phyloP scores from a whole-genome alignment of 2,113 vertebrate genomes.

The Chaetops frenatus region DNA sequence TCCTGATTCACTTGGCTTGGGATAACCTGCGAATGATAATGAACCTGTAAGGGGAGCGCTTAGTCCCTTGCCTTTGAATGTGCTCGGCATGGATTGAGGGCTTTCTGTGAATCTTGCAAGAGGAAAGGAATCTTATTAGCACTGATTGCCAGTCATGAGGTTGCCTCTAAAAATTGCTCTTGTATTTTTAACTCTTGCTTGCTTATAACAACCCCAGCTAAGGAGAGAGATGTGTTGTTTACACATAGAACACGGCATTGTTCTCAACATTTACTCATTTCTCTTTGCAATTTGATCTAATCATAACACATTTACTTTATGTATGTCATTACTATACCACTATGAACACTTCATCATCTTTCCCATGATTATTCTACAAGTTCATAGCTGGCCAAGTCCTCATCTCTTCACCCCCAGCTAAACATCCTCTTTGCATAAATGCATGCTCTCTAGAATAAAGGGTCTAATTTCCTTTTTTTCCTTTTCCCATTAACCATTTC shows the following conservation, averaged over 20 bases:
- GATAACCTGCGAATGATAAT: constrained; percentile 99
- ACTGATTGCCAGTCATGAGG: constrained; percentile 85
- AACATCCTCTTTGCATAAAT: constrained; percentile 52
- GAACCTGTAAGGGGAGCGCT: constrained; percentile 84
- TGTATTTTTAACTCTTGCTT: constrained; percentile 77
- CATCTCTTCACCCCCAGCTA: constrained; percentile 44
- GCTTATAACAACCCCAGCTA: constrained; percentile 28
- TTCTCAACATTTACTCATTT: constrained; percentile 33
- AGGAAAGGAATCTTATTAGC: constrained; percentile 89
- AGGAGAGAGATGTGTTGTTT: constrained; percentile 15
- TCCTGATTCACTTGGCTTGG: constrained; percentile 94
- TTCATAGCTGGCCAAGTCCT: constrained; percentile 45
- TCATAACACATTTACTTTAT: constrained; percentile 48
- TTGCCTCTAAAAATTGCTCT: constrained; percentile 76
- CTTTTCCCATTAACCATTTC: constrained; percentile 47
- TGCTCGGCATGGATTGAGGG: constrained; percentile 92
- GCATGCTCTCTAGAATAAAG: constrained; percentile 47
- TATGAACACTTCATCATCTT: constrained; percentile 27
- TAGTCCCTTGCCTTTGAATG: constrained; percentile 95
- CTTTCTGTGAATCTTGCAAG: constrained; percentile 89
- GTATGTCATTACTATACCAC: constrained; percentile 26
- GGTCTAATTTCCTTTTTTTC: constrained; percentile 41
- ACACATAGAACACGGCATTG: neutral
- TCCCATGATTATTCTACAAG: constrained; percentile 47
- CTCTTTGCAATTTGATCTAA: constrained; percentile 39